A percentile compares a stretch with the other conserved stretches of the same genome.
phyloP scores from a whole-genome alignment of 2,797 vertebrate species.

The Falco peregrinus region DNA sequence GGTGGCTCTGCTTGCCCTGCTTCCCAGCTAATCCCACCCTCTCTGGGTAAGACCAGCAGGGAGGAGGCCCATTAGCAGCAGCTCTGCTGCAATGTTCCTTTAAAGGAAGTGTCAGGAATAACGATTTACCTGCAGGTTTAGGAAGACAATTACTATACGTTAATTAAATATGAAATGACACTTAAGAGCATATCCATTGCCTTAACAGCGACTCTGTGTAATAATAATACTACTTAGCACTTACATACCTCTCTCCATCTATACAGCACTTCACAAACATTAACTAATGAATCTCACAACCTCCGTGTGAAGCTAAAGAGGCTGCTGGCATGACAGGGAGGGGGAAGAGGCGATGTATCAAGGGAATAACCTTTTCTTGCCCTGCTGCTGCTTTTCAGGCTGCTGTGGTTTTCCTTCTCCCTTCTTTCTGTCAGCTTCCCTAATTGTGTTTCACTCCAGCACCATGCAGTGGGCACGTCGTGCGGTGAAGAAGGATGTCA shows the following conservation, averaged over 20 bases:
- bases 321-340: background rate
- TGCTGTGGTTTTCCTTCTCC: background rate
- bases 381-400: background rate
- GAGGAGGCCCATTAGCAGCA: constrained; percentile 13
- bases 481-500: accelerated
- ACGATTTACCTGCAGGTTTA: constrained; percentile 68
- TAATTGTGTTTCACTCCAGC: background rate
- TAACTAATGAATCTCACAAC: constrained; percentile 71
- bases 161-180: constrained; percentile 75
- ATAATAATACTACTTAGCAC: constrained; percentile 73
- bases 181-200: constrained; percentile 75
- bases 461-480: accelerated
- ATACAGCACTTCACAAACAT: constrained; percentile 55
- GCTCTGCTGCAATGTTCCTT: constrained; percentile 18
- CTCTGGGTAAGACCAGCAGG: background rate
- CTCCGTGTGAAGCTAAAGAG: background rate
- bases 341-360: background rate
- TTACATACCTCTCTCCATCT: constrained; percentile 59
- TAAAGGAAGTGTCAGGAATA: constrained; percentile 59
- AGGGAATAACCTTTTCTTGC: background rate
- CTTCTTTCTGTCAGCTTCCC: background rate
- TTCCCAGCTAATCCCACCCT: background rate
- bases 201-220: constrained; percentile 68
- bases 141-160: constrained; percentile 67
- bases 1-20: background rate